Conservation (phyloP, 2,888 invertebrate genomes). For the Microdon myrmicae region DNA sequence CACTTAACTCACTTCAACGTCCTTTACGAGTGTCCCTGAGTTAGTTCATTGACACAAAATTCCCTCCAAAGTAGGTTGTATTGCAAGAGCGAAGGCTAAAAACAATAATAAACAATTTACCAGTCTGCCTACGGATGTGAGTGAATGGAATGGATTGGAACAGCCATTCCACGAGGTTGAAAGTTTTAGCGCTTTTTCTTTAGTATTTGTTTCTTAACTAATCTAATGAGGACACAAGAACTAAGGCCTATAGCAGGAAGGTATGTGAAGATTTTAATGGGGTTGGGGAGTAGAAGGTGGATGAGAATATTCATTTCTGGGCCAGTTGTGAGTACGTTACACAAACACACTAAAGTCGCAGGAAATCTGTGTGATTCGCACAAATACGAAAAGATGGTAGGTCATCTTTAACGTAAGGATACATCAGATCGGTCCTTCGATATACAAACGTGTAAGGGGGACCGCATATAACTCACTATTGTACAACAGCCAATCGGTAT, state of each 20-base stretch:
- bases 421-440: slow-evolving; percentile 32
- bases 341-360: slow-evolving; percentile 1
- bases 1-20: slow-evolving; percentile 26
- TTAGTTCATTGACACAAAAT: slow-evolving; percentile 54
- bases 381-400: slow-evolving; percentile 5
- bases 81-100: slow-evolving; percentile 30
- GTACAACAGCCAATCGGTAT: slow-evolving; percentile 1
- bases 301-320: slow-evolving; percentile 45
- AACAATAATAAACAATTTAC: slow-evolving; percentile 10
- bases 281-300: slow-evolving; percentile 26
- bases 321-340: slow-evolving; percentile 35
- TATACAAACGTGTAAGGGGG: too few relatives aligned
- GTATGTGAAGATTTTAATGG: too few relatives aligned
- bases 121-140: slow-evolving; percentile 20
- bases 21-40: slow-evolving; percentile 54
- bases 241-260: too few relatives aligned
- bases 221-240: slow-evolving; percentile 47
- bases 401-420: slow-evolving; percentile 30
- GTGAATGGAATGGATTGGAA: too few relatives aligned
- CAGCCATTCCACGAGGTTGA: too few relatives aligned
- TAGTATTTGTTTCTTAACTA: too few relatives aligned
- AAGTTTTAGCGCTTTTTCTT: too few relatives aligned
- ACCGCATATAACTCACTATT: slow-evolving; percentile 16
- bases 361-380: slow-evolving; percentile 5
- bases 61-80: slow-evolving; percentile 44